These are phyloP conservation scores for Lissocephala sabroskyi DNA, from an alignment of 2,888 invertebrate genomes.

Conservation along the genomic window DNA sequence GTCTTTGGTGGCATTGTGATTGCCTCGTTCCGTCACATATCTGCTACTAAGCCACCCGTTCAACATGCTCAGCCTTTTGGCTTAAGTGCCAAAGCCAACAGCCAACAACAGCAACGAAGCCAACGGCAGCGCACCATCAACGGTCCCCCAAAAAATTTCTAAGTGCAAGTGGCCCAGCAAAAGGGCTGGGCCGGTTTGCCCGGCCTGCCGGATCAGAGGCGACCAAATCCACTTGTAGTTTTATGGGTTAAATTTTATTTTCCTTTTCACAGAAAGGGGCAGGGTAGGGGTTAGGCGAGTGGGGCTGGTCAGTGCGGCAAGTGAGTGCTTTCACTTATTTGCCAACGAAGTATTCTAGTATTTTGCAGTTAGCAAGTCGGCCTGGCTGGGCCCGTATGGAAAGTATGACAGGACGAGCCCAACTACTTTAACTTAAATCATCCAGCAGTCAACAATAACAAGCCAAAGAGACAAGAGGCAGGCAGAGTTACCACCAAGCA, in stretches of 20 bases:
- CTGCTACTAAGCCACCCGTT: conserved; percentile 2
- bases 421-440: conserved; percentile 28
- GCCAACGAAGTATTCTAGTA: conserved; percentile 23
- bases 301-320: conserved; percentile 4
- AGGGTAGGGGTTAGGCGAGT: no score
- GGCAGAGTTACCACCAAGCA: background rate
- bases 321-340: conserved; percentile 28
- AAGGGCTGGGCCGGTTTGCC: background rate
- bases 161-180: conserved; percentile 11
- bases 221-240: conserved; percentile 1
- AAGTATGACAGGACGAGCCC: background rate
- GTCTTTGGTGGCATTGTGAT: no score
- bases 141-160: background rate
- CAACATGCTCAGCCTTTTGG: conserved; percentile 1
- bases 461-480: background rate
- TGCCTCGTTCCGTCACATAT: conserved; percentile 25
- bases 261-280: no score
- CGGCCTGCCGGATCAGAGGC: no score
- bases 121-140: background rate
- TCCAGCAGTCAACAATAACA: conserved; percentile 27
- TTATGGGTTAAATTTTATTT: conserved; percentile 1
- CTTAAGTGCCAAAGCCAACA: background rate
- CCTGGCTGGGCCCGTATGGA: no score
- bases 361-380: background rate
- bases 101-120: conserved; percentile 29